These are phyloP conservation scores for Eufriesea mexicana DNA, from an alignment of 1,140 invertebrate species.

Conservation along the genomic window DNA sequence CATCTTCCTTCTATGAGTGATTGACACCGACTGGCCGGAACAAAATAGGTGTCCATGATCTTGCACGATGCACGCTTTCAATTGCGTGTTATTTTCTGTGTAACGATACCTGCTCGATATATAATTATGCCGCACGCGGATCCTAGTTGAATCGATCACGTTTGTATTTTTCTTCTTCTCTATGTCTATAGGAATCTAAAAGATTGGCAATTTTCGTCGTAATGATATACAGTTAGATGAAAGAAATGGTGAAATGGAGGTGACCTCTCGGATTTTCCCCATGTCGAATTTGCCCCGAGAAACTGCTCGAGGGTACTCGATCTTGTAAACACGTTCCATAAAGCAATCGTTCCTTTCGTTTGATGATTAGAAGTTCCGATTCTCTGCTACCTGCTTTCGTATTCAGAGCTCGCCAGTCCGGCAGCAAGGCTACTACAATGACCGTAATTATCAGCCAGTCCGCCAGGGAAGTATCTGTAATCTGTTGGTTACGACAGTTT, in stretches of 20 bases:
- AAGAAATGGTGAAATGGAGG: constrained; percentile 70
- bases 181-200: neutral
- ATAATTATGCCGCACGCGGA: constrained; percentile 59
- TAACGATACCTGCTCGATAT: constrained; percentile 49
- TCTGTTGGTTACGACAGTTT: constrained; percentile 53
- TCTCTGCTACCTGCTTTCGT: constrained; percentile 69
- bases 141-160: constrained; percentile 59
- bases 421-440: constrained; percentile 75
- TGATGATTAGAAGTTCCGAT: neutral
- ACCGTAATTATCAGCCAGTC: constrained; percentile 74
- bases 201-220: neutral
- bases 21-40: constrained; percentile 72
- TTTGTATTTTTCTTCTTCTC: neutral
- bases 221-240: constrained; percentile 61
- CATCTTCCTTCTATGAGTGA: constrained; percentile 51
- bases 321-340: constrained; percentile 59
- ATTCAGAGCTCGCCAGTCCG: constrained; percentile 71
- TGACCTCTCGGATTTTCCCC: constrained; percentile 64
- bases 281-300: constrained; percentile 71
- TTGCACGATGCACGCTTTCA: constrained; percentile 47
- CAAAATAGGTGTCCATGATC: constrained; percentile 66
- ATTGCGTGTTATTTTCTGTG: constrained; percentile 30
- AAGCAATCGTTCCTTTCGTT: too few species aligned
- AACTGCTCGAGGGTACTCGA: constrained; percentile 74
- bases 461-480: constrained; percentile 75